Evolutionary conservation across 2,797 vertebrate genomes (phyloP), one percentile per base, ranked within the genome.

Genomic region (Pseudopleuronectes americanus): DNA sequence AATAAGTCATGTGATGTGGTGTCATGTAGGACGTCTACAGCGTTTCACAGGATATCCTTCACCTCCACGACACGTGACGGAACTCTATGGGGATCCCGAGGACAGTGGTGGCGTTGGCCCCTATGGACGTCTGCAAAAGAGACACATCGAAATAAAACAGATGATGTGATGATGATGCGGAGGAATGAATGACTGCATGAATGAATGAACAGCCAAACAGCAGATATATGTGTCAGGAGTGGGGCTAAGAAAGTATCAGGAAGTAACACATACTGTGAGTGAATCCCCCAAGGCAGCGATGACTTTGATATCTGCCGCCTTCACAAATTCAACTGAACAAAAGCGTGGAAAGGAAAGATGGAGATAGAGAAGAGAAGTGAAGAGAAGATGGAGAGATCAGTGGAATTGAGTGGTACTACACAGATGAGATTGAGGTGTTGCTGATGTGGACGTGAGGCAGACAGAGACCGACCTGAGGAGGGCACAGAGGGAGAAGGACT

Each of bases 231-330:
- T 48, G 9, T 48, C 19, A n/a, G 16, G 6, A 48, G 6, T 45
- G 14, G 2, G 24, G 13, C 23, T 16, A 4, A 19, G 52, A 28
- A 28, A 56, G 17, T 6, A 53, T 28, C 24, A 56, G 31, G 6
- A 38, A 21, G n/a, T 36, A 36, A 41, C 55, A 89, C 96, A 92
- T 92, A 98, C 97, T 3, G 97, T 99, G 65, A 99, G 55, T 12
- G 98, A 99, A 85, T 99, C 97, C 8, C 97, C 97, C 83, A 99
- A 47, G 10, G 96, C 97, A 64, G 94, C 96, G 12, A 99, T 94
- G 57, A 97, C 94, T 79, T 85, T 95, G 89, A 99, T 96, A 85
- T 99, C 97, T 0, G 95, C 97, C 0, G 95, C 94, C 74, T 91
- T 99, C 92, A 99, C 93, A 68, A 90, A 88, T 79, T 99, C 97